Conservation (phyloP, 2,113 vertebrate species). For the Sardina pilchardus region DNA sequence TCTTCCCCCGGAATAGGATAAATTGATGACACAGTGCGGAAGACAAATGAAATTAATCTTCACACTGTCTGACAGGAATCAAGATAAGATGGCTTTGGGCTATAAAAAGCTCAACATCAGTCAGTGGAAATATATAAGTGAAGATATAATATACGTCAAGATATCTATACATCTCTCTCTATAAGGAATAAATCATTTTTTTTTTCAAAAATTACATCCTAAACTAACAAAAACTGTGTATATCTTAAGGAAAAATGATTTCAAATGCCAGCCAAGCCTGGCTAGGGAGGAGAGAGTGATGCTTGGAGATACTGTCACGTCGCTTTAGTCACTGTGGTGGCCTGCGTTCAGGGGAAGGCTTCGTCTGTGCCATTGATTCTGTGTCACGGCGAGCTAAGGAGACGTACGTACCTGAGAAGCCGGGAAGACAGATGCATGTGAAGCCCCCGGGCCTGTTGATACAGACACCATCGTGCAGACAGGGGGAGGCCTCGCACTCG, state of each 20-base stretch:
- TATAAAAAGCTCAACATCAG: slow-evolving; percentile 58
- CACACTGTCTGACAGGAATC: slow-evolving; percentile 66
- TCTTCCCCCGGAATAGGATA: slow-evolving; percentile 71
- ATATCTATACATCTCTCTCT: not conserved
- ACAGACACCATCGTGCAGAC: slow-evolving; percentile 76
- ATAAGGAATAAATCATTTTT: not conserved
- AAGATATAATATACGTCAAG: slow-evolving; percentile 48
- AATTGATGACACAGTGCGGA: slow-evolving; percentile 75
- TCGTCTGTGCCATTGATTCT: slow-evolving; percentile 66
- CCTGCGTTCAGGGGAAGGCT: not conserved
- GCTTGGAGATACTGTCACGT: not conserved
- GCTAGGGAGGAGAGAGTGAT: not conserved
- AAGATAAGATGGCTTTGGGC: slow-evolving; percentile 52
- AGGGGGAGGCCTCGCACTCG: slow-evolving; percentile 79
- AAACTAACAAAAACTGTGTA: not conserved
- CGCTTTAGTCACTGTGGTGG: not conserved
- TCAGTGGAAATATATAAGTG: slow-evolving; percentile 55
- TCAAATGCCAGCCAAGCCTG: not conserved
- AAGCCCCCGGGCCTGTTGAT: slow-evolving; percentile 76
- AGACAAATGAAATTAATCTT: slow-evolving; percentile 81
- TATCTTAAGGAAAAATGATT: not conserved
- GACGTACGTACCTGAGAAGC: slow-evolving; percentile 77
- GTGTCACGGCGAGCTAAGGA: slow-evolving; percentile 54
- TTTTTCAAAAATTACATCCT: not conserved
- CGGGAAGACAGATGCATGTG: slow-evolving; percentile 72